A percentile compares a stretch with the other conserved stretches of the same genome.
These are phyloP conservation scores for Botia almorhae DNA, from an alignment of 2,797 vertebrate genomes.

Conservation along the genomic window DNA sequence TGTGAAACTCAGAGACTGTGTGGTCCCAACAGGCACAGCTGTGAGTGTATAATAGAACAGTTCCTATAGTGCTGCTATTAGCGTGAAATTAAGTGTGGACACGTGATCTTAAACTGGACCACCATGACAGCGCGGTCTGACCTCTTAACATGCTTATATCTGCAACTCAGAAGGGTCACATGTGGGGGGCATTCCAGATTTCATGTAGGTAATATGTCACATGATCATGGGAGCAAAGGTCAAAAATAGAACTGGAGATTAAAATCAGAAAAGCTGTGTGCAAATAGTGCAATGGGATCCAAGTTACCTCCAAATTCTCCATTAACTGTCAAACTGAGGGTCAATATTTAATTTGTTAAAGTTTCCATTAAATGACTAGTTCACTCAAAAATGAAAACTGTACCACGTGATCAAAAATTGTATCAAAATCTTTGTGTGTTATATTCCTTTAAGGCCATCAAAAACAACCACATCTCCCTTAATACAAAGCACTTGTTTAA, in stretches of 20 bases:
- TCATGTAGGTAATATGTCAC: slow-evolving; percentile 37
- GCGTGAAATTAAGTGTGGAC: slow-evolving; percentile 15
- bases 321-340: neutral
- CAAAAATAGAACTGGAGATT: slow-evolving; percentile 44
- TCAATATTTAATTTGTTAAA: neutral
- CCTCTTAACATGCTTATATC: neutral
- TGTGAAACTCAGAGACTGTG: slow-evolving; percentile 12
- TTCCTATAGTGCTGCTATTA: slow-evolving; percentile 4
- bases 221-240: slow-evolving; percentile 9
- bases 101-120: neutral
- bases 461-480: slow-evolving; percentile 40
- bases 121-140: slow-evolving; percentile 6
- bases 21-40: slow-evolving; percentile 25
- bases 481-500: slow-evolving; percentile 31
- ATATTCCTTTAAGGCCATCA: slow-evolving; percentile 8
- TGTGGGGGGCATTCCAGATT: slow-evolving; percentile 14
- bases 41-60: neutral
- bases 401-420: neutral
- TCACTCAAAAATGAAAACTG: neutral
- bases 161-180: neutral
- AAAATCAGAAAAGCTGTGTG: slow-evolving; percentile 50
- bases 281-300: slow-evolving; percentile 25
- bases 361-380: neutral
- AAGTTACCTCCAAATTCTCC: slow-evolving; percentile 19
- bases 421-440: neutral